Percentiles rank a stretch among this genome's conserved stretches.
These are phyloP conservation scores for Anticlea derivata DNA, from an alignment of 2,888 invertebrate genomes.

Conservation along the genomic window DNA sequence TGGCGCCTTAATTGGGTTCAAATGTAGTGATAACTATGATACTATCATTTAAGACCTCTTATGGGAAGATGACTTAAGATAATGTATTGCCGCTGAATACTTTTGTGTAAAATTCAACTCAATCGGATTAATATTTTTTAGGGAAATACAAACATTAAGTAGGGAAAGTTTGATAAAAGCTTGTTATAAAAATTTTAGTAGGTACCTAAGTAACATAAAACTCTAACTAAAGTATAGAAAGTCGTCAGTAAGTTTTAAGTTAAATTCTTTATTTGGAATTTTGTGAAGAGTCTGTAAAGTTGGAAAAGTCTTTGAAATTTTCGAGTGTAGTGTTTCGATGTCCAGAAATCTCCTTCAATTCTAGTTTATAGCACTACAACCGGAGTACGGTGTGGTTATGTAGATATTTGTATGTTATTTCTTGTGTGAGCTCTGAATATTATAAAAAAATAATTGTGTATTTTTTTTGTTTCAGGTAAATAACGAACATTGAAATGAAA, in stretches of 20 bases:
- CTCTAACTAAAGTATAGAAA: neutral
- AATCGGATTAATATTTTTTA: no score
- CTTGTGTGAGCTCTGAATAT: no score
- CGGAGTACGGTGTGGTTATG: no score
- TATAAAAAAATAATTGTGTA: constrained; percentile 1
- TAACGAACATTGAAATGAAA: constrained; percentile 14
- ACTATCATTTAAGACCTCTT: constrained; percentile 4
- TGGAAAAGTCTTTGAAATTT: constrained; percentile 1
- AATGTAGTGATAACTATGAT: constrained; percentile 24
- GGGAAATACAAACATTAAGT: neutral
- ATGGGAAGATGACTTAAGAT: neutral
- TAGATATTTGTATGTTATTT: no score
- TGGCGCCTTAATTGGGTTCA: constrained; percentile 32
- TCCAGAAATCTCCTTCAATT: neutral
- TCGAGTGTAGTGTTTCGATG: constrained; percentile 3
- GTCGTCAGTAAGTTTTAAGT: neutral
- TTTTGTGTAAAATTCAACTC: no score
- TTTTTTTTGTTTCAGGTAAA: constrained; percentile 65
- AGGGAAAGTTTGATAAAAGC: neutral
- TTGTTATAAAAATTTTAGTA: neutral
- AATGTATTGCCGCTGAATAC: neutral
- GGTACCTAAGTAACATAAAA: neutral
- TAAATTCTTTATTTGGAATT: constrained; percentile 9
- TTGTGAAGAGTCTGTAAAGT: constrained; percentile 7
- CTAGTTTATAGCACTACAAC: neutral